phyloP scores from a whole-genome alignment of 2,888 invertebrate species.

The Allacma fusca region DNA sequence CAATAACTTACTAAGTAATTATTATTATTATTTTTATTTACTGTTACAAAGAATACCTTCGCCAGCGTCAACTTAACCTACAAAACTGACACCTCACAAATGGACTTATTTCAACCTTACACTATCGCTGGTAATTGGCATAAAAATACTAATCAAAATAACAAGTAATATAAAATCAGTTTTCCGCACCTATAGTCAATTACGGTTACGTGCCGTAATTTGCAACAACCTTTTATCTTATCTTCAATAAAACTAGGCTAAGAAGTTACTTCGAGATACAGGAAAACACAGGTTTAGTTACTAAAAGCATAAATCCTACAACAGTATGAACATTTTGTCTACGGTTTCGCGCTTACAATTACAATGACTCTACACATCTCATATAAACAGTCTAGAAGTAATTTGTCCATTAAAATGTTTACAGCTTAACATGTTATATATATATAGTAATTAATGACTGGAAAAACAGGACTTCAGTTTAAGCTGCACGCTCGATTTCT shows the following conservation, averaged over 20 bases:
- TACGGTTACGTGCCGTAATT: background rate
- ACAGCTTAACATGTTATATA: background rate
- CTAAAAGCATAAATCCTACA: background rate
- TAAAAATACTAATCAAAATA: background rate
- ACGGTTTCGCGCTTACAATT: background rate
- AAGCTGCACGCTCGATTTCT: constrained; percentile 16
- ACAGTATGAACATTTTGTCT: background rate
- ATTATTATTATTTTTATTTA: background rate
- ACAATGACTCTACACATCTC: background rate
- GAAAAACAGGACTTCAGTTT: constrained; percentile 35
- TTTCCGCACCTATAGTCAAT: background rate
- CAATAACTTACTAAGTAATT: too few relatives aligned
- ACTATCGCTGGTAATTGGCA: background rate
- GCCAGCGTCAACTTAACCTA: too few relatives aligned
- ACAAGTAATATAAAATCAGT: constrained; percentile 4
- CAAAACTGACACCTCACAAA: too few relatives aligned
- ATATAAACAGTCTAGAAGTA: background rate
- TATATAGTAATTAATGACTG: constrained; percentile 42
- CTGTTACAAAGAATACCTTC: background rate
- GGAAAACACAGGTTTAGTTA: constrained; percentile 29
- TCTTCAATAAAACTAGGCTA: background rate
- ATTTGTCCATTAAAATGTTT: background rate
- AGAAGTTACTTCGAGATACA: constrained; percentile 16
- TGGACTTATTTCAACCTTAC: too few relatives aligned
- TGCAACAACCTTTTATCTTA: background rate